Evolutionary conservation across 2,113 vertebrate species (phyloP).

Genomic region (Panthera leo): DNA sequence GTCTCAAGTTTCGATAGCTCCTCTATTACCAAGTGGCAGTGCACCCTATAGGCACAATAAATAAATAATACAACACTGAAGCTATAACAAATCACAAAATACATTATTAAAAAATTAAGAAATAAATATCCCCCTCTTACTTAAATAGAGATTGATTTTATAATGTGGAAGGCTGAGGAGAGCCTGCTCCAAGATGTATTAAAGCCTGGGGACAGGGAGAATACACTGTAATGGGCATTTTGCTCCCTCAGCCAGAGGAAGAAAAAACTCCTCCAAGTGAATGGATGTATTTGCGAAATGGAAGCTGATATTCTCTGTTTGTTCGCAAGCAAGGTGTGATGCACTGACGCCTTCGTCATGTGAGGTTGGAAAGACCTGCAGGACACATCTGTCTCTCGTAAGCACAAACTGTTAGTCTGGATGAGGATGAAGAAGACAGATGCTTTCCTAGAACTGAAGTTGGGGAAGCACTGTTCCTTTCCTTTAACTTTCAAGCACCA

Average conservation of each 20-base stretch:
- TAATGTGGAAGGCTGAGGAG: constrained; percentile 81
- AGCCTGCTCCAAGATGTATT: constrained; percentile 76
- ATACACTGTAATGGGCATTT: constrained; percentile 75
- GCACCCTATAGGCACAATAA: constrained; percentile 83
- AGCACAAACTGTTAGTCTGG: constrained; percentile 50
- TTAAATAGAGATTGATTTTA: constrained; percentile 87
- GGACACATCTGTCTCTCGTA: constrained; percentile 70
- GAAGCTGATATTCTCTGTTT: constrained; percentile 67
- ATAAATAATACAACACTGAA: constrained; percentile 85
- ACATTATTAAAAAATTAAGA: constrained; percentile 87
- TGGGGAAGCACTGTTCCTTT: neutral
- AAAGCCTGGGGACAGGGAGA: constrained; percentile 69
- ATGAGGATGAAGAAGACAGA: constrained; percentile 64
- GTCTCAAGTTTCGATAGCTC: constrained; percentile 80
- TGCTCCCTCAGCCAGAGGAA: constrained; percentile 59
- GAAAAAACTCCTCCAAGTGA: neutral
- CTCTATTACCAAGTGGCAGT: constrained; percentile 80
- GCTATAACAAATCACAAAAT: constrained; percentile 85
- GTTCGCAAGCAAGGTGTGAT: constrained; percentile 63
- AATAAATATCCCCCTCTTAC: constrained; percentile 84
- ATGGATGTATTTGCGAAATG: constrained; percentile 75
- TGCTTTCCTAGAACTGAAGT: neutral
- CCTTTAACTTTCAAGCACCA: constrained; percentile 40
- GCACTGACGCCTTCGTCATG: neutral
- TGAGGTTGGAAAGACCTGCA: constrained; percentile 50